A percentile compares a stretch with the other conserved stretches of the same genome.
These are phyloP conservation scores for Excalfactoria chinensis DNA, from an alignment of 2,113 vertebrate species.

Conservation along the genomic window DNA sequence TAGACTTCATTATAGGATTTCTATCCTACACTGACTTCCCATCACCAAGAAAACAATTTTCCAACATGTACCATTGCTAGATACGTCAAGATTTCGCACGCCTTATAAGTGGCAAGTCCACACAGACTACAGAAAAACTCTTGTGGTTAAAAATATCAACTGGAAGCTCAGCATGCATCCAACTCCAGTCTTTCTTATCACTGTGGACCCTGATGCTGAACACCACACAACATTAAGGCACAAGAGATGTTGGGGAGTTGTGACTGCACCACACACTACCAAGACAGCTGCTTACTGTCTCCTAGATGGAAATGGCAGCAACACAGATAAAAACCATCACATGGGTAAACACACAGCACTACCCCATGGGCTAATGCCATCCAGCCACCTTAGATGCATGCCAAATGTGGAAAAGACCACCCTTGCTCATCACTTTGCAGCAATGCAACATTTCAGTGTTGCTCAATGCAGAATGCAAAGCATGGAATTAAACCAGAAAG, in stretches of 20 bases:
- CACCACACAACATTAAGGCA: fast-evolving
- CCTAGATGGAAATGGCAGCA: neutral
- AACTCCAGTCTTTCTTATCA: neutral
- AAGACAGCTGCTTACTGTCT: neutral
- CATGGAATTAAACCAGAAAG: neutral
- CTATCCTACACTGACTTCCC: neutral
- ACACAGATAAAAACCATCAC: neutral
- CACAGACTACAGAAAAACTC: neutral
- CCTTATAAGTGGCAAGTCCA: neutral
- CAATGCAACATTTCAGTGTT: neutral
- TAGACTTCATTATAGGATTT: constrained; percentile 30
- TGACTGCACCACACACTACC: neutral
- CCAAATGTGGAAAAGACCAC: neutral
- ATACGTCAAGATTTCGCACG: neutral
- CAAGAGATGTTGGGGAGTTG: neutral
- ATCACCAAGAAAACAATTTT: neutral
- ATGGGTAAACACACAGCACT: neutral
- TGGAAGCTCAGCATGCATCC: neutral
- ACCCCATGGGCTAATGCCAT: neutral
- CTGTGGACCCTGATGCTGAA: neutral
- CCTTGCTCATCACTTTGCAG: neutral
- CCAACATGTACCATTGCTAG: neutral
- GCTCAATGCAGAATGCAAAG: neutral
- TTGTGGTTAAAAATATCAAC: neutral
- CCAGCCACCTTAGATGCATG: neutral